These are phyloP conservation scores for Aphidius colemani DNA, from an alignment of 2,888 invertebrate genomes.

Conservation along the genomic window DNA sequence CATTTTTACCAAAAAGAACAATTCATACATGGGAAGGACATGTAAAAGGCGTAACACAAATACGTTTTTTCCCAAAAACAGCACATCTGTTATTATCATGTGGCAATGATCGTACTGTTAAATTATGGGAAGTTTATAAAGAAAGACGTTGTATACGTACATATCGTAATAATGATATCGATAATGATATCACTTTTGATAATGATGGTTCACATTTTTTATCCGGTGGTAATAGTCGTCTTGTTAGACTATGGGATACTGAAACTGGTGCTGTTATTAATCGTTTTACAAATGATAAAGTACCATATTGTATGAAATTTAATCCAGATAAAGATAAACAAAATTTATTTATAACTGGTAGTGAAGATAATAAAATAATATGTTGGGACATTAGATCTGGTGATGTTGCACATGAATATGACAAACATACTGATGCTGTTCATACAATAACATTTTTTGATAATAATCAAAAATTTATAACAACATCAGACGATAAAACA, in stretches of 20 bases:
- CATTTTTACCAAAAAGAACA: constrained; percentile 94
- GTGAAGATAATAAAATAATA: constrained; percentile 98
- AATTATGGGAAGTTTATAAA: constrained; percentile 98
- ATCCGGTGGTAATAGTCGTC: constrained; percentile 96
- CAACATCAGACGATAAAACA: constrained; percentile 99
- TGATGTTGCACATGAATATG: constrained; percentile 97
- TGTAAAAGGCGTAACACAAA: constrained; percentile 92
- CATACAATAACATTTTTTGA: constrained; percentile 99
- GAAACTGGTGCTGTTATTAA: constrained; percentile 89
- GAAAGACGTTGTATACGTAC: constrained; percentile 90
- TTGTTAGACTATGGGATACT: constrained; percentile 98
- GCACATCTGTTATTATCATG: constrained; percentile 94
- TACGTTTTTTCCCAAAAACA: constrained; percentile 91
- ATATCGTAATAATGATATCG: constrained; percentile 96
- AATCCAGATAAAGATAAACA: constrained; percentile 97
- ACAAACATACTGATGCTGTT: constrained; percentile 97
- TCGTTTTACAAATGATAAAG: constrained; percentile 93
- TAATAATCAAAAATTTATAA: constrained; percentile 95
- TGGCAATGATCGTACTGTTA: constrained; percentile 96
- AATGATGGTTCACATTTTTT: constrained; percentile 91
- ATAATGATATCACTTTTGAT: constrained; percentile 94
- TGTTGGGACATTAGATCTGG: constrained; percentile 97
- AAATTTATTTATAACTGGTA: constrained; percentile 96
- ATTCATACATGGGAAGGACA: constrained; percentile 98
- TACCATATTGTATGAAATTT: constrained; percentile 97